Conservation (phyloP, 2,797 vertebrate genomes). For the Aeoliscus strigatus region DNA sequence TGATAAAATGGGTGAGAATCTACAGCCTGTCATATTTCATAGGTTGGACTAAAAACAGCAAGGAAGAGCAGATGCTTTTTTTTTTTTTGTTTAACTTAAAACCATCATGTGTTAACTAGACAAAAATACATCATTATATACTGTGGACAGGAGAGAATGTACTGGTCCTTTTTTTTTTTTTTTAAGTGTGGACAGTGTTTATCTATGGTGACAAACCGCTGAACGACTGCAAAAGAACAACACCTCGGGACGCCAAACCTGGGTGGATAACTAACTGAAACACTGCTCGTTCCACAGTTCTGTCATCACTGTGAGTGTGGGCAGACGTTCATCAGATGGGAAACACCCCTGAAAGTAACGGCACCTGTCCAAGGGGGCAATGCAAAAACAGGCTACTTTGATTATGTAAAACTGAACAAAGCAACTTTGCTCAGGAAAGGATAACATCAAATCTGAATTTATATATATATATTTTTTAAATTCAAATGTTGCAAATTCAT, state of each 20-base stretch:
- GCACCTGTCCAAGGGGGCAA: too few relatives aligned
- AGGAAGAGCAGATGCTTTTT: slow-evolving; percentile 5
- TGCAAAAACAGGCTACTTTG: too few relatives aligned
- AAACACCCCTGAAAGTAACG: slow-evolving; percentile 10
- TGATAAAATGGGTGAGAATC: too few relatives aligned
- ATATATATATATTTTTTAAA: too few relatives aligned
- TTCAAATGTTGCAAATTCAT: too few relatives aligned
- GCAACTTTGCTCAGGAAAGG: too few relatives aligned
- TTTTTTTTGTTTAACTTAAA: slow-evolving; percentile 30
- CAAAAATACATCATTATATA: slow-evolving; percentile 1
- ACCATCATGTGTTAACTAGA: slow-evolving; percentile 2
- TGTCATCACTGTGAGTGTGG: slow-evolving; percentile 1
- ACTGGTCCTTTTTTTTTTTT: slow-evolving; percentile 12
- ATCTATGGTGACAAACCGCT: too few relatives aligned
- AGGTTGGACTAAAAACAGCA: slow-evolving; percentile 2
- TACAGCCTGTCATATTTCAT: too few relatives aligned
- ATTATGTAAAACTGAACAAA: too few relatives aligned
- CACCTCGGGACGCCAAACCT: too few relatives aligned
- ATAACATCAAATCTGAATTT: too few relatives aligned
- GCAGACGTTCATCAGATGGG: slow-evolving; percentile 13
- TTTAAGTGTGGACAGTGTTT: slow-evolving; percentile 11
- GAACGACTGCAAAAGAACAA: too few relatives aligned
- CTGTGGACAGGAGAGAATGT: background rate
- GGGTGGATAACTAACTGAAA: background rate
- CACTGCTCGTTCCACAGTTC: background rate